phyloP scores from a whole-genome alignment of 2,888 invertebrate species.

The Ellobium chinense region DNA sequence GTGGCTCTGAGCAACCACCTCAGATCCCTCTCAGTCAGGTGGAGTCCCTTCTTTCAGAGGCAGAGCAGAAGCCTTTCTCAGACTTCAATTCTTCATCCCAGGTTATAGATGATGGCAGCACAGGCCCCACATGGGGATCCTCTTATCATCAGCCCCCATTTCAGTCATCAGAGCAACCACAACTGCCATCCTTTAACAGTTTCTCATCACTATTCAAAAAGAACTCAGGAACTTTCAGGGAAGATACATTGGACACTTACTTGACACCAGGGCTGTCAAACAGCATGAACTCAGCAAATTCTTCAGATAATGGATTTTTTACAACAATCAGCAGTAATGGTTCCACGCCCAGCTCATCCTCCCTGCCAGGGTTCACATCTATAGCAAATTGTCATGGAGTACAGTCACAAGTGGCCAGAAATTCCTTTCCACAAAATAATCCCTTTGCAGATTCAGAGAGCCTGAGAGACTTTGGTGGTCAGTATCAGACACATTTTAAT shows the following conservation, averaged over 20 bases:
- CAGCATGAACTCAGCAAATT: not conserved
- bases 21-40: slow-evolving; percentile 34
- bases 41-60: slow-evolving; percentile 29
- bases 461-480: not conserved
- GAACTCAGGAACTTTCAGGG: not conserved
- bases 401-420: not conserved
- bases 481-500: not conserved
- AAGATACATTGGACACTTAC: not conserved
- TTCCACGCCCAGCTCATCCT: not conserved
- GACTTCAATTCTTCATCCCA: not conserved
- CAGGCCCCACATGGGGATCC: not conserved
- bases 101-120: not conserved
- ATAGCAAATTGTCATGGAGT: too few relatives aligned
- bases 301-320: not conserved
- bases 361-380: not conserved
- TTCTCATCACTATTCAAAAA: not conserved
- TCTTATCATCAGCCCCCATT: not conserved
- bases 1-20: slow-evolving; percentile 16
- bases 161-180: slow-evolving; percentile 11
- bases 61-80: slow-evolving; percentile 21
- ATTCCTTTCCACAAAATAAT: not conserved
- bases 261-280: not conserved
- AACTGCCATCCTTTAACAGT: slow-evolving; percentile 18
- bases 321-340: not conserved
- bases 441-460: not conserved